Evolutionary conservation across 1,140 invertebrate genomes (phyloP), one percentile per base, ranked within the genome.

Genomic region (Tetragnatha versicolor): DNA sequence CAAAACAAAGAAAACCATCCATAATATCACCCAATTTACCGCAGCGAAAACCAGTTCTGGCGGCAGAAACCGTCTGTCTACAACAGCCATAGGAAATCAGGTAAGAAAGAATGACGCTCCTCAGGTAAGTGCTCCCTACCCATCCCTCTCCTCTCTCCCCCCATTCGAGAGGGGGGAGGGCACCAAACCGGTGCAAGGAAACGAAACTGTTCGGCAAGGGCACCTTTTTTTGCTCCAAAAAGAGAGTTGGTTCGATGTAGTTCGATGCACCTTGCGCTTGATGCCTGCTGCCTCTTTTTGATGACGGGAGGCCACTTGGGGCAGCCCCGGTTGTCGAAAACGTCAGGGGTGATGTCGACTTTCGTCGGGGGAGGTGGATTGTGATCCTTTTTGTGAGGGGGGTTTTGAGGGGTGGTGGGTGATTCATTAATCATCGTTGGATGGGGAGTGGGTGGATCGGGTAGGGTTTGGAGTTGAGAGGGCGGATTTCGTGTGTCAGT

Each of bases 231-330:
- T 3, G 22, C 12, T 2, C 7, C 12, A 22, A 4, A 33, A 61
- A n/a, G 33, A 61, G 58, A 61, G 27, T 25, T 14, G 35, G 42
- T 20, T 22, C 6, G 3, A 33, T n/a, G 55, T 55, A 17, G 51
- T 65, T 65, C 61, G 61, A 65, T 65, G 61, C 12, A 45, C 61
- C 37, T 27, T 45, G 61, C 49, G n/a, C n/a, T n/a, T n/a, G n/a
- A n/a, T n/a, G n/a, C n/a, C n/a, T n/a, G n/a, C n/a, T n/a, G n/a
- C n/a, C n/a, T n/a, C n/a, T n/a, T n/a, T n/a, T n/a, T n/a, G n/a
- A n/a, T n/a, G n/a, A n/a, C n/a, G n/a, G n/a, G n/a, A n/a, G n/a
- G n/a, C n/a, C n/a, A n/a, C n/a, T n/a, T n/a, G n/a, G n/a, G n/a
- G n/a, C n/a, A n/a, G n/a, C n/a, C n/a, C n/a, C n/a, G n/a, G n/a